These are phyloP conservation scores for Danionella dracula DNA, from an alignment of 2,797 vertebrate genomes.

Conservation along the genomic window DNA sequence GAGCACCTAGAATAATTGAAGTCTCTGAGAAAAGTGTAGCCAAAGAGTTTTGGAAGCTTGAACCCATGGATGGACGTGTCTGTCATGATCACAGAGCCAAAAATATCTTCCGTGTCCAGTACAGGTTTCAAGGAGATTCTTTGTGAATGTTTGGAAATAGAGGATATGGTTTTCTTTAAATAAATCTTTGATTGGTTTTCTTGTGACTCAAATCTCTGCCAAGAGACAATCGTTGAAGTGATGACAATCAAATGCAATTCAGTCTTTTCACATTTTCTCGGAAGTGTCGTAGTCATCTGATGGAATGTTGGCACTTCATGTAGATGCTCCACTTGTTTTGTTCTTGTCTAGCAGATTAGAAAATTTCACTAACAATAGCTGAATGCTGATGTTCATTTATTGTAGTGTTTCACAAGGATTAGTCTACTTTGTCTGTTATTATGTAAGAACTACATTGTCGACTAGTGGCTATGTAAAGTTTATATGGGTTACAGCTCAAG, in stretches of 20 bases:
- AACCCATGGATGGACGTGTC: conserved; percentile 2
- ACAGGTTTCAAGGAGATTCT: background rate
- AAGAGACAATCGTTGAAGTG: background rate
- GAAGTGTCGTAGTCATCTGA: background rate
- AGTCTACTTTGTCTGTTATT: too few relatives aligned
- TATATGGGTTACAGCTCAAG: too few relatives aligned
- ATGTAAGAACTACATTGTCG: too few relatives aligned
- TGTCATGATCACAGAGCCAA: conserved; percentile 4
- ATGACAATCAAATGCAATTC: background rate
- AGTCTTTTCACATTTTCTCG: background rate
- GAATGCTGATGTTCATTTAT: background rate
- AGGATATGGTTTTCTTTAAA: background rate
- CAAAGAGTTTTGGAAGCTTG: background rate
- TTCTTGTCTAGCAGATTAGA: background rate
- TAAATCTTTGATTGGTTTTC: background rate
- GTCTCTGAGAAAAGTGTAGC: background rate
- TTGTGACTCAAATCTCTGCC: background rate
- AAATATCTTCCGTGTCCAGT: background rate
- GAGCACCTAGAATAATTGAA: too few relatives aligned
- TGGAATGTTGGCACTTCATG: background rate
- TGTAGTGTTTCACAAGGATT: too few relatives aligned
- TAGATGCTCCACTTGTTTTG: background rate
- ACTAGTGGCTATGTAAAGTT: too few relatives aligned
- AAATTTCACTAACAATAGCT: background rate
- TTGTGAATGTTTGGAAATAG: background rate